Evolutionary conservation across 2,888 invertebrate genomes (phyloP).

Genomic region (Panzeria rudis): DNA sequence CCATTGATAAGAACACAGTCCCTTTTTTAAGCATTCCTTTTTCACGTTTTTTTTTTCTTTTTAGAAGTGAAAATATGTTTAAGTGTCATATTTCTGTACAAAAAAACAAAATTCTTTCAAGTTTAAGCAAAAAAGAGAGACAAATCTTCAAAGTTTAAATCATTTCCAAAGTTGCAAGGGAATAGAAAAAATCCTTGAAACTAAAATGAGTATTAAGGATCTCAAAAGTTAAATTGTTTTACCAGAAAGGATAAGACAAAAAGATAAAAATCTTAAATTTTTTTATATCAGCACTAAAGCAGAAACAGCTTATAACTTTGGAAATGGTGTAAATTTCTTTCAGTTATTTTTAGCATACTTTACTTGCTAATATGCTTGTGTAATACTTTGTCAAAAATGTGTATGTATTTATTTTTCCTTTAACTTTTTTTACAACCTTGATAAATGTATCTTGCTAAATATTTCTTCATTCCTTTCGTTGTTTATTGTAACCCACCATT

Average conservation of each 20-base stretch:
- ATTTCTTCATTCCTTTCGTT: neutral
- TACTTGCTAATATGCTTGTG: neutral
- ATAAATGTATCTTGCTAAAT: constrained; percentile 24
- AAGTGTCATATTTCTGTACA: constrained; percentile 8
- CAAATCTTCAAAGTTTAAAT: constrained; percentile 9
- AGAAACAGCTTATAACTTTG: neutral
- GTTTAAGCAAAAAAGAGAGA: neutral
- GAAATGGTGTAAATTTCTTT: constrained; percentile 4
- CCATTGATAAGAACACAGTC: neutral
- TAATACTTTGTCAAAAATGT: constrained; percentile 17
- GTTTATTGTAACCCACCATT: neutral
- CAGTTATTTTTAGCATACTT: neutral
- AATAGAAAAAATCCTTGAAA: neutral
- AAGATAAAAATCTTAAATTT: neutral
- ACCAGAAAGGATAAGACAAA: neutral
- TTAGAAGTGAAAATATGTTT: constrained; percentile 34
- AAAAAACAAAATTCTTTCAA: constrained; percentile 13
- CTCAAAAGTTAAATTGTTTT: neutral
- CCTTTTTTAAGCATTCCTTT: neutral
- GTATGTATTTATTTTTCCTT: neutral
- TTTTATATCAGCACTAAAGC: neutral
- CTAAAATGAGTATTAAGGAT: neutral
- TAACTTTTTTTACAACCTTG: constrained; percentile 19
- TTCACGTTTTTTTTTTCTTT: constrained; percentile 2
- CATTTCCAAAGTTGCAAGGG: constrained; percentile 13